phyloP scores from a whole-genome alignment of 1,140 invertebrate species.

The Brachionus paranguensis region DNA sequence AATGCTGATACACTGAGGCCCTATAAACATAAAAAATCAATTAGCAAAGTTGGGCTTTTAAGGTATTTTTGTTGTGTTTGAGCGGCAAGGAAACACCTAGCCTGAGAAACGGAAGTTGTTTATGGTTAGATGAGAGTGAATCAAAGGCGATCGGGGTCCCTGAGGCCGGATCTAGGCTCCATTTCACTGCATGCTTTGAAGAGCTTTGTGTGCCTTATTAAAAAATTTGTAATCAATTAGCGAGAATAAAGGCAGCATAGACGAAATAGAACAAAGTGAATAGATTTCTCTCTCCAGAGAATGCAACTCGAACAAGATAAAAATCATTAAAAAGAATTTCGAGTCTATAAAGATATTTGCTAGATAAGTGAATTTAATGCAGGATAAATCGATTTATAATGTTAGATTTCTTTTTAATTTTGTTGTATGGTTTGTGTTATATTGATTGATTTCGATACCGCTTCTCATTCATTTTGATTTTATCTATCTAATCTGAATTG shows the following conservation, averaged over 20 bases:
- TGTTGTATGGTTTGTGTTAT: slow-evolving; percentile 28
- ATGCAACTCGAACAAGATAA: slow-evolving; percentile 4
- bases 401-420: slow-evolving; percentile 1
- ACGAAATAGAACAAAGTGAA: neutral
- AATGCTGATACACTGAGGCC: neutral
- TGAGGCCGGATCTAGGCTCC: neutral
- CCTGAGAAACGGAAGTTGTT: slow-evolving; percentile 6
- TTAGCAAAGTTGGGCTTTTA: neutral
- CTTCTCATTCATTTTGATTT: neutral
- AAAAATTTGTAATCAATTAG: slow-evolving; percentile 36
- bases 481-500: slow-evolving; percentile 1
- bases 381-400: slow-evolving; percentile 28
- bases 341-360: slow-evolving; percentile 15
- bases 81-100: slow-evolving; percentile 2
- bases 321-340: slow-evolving; percentile 27
- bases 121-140: slow-evolving; percentile 6
- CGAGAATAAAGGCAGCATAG: neutral
- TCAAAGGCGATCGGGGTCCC: neutral
- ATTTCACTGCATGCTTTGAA: neutral
- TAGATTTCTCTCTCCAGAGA: neutral
- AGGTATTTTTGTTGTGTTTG: neutral
- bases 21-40: slow-evolving; percentile 17
- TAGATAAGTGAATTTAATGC: slow-evolving; percentile 34
- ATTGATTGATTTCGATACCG: slow-evolving; percentile 26
- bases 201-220: neutral